Evolutionary conservation across 2,888 invertebrate species (phyloP).

Genomic region (Parnassius orleans): DNA sequence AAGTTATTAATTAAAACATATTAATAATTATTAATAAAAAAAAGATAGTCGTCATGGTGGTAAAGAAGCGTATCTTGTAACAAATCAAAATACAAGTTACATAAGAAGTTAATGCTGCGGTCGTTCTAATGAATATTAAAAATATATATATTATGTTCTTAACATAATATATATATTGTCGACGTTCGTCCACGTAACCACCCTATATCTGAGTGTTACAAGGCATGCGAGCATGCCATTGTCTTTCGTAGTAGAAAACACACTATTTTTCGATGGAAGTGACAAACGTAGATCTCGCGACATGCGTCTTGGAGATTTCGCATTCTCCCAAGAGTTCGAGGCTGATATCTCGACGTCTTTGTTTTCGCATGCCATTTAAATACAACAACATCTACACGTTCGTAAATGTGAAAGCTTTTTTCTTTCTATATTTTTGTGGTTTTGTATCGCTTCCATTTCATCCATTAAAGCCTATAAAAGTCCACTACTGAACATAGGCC

Average conservation of each 20-base stretch:
- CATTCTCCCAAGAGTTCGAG: not conserved
- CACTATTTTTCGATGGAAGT: slow-evolving; percentile 3
- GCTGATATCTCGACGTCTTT: slow-evolving; percentile 1
- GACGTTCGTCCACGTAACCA: not conserved
- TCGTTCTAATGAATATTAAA: no score
- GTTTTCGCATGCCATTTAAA: slow-evolving; percentile 1
- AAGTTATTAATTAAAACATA: no score
- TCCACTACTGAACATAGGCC: no score
- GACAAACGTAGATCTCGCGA: not conserved
- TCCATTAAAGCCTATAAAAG: no score
- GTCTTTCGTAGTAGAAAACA: not conserved
- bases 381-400: not conserved
- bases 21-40: no score
- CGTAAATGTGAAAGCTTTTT: not conserved
- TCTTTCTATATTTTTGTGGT: no score
- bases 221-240: not conserved
- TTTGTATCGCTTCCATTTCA: no score
- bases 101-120: no score
- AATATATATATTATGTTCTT: no score
- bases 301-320: slow-evolving; percentile 1
- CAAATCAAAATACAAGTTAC: no score
- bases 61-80: no score
- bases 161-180: not conserved
- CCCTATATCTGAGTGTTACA: not conserved
- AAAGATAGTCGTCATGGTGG: no score